Base-by-base conservation (phyloP, 2,888 invertebrate species). In the Drosophila kanekoi region DNA sequence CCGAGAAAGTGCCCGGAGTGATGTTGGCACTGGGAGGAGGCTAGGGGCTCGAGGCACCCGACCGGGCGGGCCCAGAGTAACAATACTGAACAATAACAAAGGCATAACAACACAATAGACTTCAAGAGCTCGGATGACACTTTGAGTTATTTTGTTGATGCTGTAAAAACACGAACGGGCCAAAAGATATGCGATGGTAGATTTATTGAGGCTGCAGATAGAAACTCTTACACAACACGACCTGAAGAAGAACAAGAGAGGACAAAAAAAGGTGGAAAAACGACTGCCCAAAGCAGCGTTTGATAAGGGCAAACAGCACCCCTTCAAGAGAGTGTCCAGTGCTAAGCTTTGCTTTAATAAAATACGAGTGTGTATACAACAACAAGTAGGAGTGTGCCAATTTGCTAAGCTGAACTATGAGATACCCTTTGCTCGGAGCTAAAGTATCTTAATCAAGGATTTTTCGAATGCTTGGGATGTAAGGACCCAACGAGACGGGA, bases 71-170 rank as follows among this genome's bases (percentile, higher is more conserved):
- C 44, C 51, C 58, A 58, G 52, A 58, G 52, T 33, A 62, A 47
- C 48, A 64, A 69, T 64, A 67, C 52, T 16, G 52, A 52, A 40
- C 58, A 54, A 52, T 33, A 59, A 47, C 48, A 64, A 72, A 64
- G 67, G 66, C 75, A 72, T 72, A 67, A 63, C 77, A 67, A 77
- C 80, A 81, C 85, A 83, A 85, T 83, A 83, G 83, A 83, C 83
- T 85, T 85, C 77, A 82, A 85, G 85, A 85, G 85, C 82, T 81
- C 79, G 79, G 82, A 83, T 83, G 85, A 85, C 83, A 83, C 85
- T 82, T 82, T 82, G 81, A 81, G 84, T 82, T 83, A 82, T 83
- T 82, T 81, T 82, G 83, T 81, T 82, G 82, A 84, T 82, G 82
- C 79, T 79, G 82, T 72, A 77, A 80, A 82, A 82, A 74, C 77